Base-by-base conservation (phyloP, 37 sponge, comb jelly and placozoan genomes). In the Beroe forskalii region DNA sequence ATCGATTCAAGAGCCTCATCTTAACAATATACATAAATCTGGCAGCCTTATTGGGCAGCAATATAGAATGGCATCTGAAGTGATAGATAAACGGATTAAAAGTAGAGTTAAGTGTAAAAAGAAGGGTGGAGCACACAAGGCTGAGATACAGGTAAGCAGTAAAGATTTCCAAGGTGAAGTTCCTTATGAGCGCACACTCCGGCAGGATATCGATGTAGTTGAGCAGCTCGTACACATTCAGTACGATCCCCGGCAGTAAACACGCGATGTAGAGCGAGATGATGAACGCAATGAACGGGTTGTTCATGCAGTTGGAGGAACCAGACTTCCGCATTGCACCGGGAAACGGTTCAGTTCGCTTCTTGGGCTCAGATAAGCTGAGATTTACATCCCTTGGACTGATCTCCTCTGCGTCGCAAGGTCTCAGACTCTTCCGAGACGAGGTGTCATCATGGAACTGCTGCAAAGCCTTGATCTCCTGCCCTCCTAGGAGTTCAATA, bases 51-150 rank as follows among this genome's bases (percentile, higher is more conserved):
- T 48, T 12, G 6, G 55, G 72, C 12, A 48, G 6, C n/a, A n/a
- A n/a, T 31, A 69, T 69, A 9, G 72, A 32, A 37, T 69, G 28
- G 32, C 72, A 69, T 35, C 72, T 69, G 32, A 69, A 69, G 17
- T 69, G 32, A 17, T 69, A 69, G 14, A 69, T 69, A 69, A 69
- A 69, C 38, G 72, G 72, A 32, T 69, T 69, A 17, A 69, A 19
- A 36, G 33, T 32, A 8, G 72, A 69, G 32, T 69, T 69, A 9
- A 69, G 39, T 12, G 72, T 69, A 17, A 69, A 69, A 28, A 69
- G 72, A 2, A 69, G 38, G 17, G 72, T 69, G 17, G 72, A 69
- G 32, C 27, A 69, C 32, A 69, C 19, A 2, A 69, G 72, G 17
- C 33, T 32, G 12, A 69, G 1, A 36, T 69, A 69, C 8, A 69